Base-by-base conservation (phyloP, 2,113 vertebrate genomes). In the Climacteris rufus region DNA sequence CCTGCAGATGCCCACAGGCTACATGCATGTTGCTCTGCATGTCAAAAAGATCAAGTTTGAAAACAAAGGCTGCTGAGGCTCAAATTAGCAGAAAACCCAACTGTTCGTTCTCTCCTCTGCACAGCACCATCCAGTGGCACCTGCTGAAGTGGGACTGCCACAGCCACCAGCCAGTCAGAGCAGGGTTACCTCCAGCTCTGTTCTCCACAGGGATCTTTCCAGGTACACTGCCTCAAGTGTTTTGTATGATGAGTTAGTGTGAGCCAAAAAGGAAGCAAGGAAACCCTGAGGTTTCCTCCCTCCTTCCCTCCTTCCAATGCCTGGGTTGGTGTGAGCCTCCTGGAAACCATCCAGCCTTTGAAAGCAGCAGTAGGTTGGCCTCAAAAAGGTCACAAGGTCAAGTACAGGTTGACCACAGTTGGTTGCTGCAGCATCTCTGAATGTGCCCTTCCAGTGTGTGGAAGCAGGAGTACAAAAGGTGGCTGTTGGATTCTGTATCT, bases 1-100 rank as follows among this genome's bases (percentile, higher is more conserved):
- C n/a, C 44, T 0, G 2, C 2, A 8, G 7, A 15, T 50, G 28
- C 60, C 65, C n/a, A 23, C 0, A 0, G 30, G 9, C 40, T 88
- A 33, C 10, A 10, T 4, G 17, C 19, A 20, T 11, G 0, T 56
- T 74, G 31, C 31, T 81, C 35, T 47, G 8, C 4, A 0, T 13
- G 20, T 61, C 27, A n/a, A 60, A 83, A 74, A 69, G 49, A 15
- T 42, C 6, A 11, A 45, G 4, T 42, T 78, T 47, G 75, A 47
- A 78, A 88, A 20, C 11, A 52, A 78, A 60, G 44, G 37, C 30
- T 37, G 10, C 11, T 7, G 30, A 61, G 42, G 7, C 60, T 91
- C 24, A 57, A 40, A 23, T 79, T 11, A 83, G 56, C 76, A 45
- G 47, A 42, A 79, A 49, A 22, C 31, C 40, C 31, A 40, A 1